phyloP scores from a whole-genome alignment of 1,140 invertebrate genomes.

The Chymomyza costata region DNA sequence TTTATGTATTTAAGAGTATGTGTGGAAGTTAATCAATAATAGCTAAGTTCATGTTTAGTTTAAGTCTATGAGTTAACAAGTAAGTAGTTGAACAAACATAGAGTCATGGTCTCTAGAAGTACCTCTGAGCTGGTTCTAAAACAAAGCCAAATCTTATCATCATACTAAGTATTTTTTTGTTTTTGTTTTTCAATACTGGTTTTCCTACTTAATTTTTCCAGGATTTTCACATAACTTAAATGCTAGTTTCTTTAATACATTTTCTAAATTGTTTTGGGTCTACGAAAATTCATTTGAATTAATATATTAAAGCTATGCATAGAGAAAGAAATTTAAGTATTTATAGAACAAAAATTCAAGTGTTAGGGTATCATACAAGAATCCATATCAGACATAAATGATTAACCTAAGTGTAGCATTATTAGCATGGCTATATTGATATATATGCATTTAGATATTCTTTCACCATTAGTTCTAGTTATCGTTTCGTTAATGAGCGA shows the following conservation, averaged over 20 bases:
- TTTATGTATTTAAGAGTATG: conserved; percentile 38
- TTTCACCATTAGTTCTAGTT: conserved; percentile 3
- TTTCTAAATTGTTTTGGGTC: too few relatives aligned
- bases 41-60: conserved; percentile 63
- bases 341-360: conserved; percentile 11
- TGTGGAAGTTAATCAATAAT: conserved; percentile 41
- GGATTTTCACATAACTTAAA: too few relatives aligned
- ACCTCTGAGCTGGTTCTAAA: too few relatives aligned
- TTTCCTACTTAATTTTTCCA: too few relatives aligned
- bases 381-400: conserved; percentile 1
- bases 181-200: too few relatives aligned
- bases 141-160: too few relatives aligned
- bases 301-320: not conserved
- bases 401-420: conserved; percentile 3
- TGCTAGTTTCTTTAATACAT: too few relatives aligned
- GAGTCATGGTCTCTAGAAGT: too few relatives aligned
- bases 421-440: too few relatives aligned
- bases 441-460: conserved; percentile 5
- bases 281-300: too few relatives aligned
- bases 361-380: conserved; percentile 15
- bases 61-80: conserved; percentile 22
- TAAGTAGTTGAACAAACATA: conserved; percentile 4
- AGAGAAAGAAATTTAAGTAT: conserved; percentile 19
- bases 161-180: too few relatives aligned
- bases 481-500: conserved; percentile 13